Evolutionary conservation across 2,797 vertebrate genomes (phyloP).

Genomic region (Epinephelus coioides): DNA sequence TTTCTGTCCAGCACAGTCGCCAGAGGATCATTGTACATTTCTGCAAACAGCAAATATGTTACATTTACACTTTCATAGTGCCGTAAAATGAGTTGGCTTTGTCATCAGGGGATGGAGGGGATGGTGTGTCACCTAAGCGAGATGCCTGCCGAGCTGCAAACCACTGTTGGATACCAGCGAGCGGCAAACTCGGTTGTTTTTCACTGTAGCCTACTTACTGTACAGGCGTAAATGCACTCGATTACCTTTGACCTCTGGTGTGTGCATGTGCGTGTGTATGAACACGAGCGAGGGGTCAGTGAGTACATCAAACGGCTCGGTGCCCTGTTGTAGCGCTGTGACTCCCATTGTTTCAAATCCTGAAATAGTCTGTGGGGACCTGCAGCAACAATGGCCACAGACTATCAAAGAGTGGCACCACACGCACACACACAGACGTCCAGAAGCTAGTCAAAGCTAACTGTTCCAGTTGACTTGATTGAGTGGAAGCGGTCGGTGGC

Average conservation of each 20-base stretch:
- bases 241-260: constrained; percentile 26
- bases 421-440: constrained; percentile 32
- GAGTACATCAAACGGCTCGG: constrained; percentile 56
- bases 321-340: constrained; percentile 48
- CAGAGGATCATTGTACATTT: no score
- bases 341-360: constrained; percentile 73
- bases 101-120: no score
- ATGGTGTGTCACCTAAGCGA: no score
- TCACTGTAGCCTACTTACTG: no score
- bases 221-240: not conserved
- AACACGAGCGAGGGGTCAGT: constrained; percentile 38
- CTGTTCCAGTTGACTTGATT: constrained; percentile 34
- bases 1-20: not conserved
- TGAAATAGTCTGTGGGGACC: constrained; percentile 62
- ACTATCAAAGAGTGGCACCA: constrained; percentile 67
- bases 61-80: no score
- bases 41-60: no score
- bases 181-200: no score
- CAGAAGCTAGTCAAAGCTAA: constrained; percentile 22
- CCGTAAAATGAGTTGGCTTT: no score
- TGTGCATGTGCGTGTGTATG: not conserved
- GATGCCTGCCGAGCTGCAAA: no score
- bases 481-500: not conserved
- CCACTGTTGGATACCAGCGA: no score
- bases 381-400: constrained; percentile 65